Base-by-base conservation (phyloP, 2,888 invertebrate species). In the Cordilura impudica region DNA sequence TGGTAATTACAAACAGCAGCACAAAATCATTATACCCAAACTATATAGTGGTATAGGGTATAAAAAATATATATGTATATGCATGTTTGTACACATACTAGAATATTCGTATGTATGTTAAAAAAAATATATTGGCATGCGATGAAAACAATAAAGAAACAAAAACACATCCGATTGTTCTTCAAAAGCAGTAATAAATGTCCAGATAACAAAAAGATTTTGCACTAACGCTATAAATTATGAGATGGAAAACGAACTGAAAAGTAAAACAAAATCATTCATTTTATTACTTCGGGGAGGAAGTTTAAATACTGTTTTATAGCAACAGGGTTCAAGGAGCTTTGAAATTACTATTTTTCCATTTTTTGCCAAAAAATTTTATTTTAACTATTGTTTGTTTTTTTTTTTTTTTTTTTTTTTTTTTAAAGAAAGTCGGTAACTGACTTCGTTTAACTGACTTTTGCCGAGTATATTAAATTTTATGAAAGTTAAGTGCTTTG, bases 401-500 rank as follows among this genome's bases (percentile, higher is more conserved):
- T 60, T 60, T 51, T 51, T 6, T 21, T 63, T 19, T 18, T 43
- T n/a, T 21, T 26, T 2, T 14, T 4, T 12, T 18, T 14, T 56
- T 54, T 58, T 31, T 51, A n/a, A 51, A 60, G 31, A 31, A 60
- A n/a, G 23, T 35, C 8, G 26, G 16, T 5, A 4, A 29, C 29
- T 31, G 31, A 18, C 19, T 26, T n/a, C 35, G n/a, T 39, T 39
- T n/a, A 39, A 39, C 56, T 18, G 35, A 1, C 31, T 35, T 8
- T 19, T 31, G 16, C 4, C 35, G 23, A 56, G 60, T 54, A 66
- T 71, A 75, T 71, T 71, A 70, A 78, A 87, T 87, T 87, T 86
- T 85, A 85, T 87, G 87, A 84, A 88, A 86, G 87, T 89, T 89
- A 89, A 88, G 88, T 88, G 88, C 88, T 88, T 87, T 84, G 88